Evolutionary conservation across 2,113 vertebrate genomes (phyloP).

Genomic region (Mirza zaza): DNA sequence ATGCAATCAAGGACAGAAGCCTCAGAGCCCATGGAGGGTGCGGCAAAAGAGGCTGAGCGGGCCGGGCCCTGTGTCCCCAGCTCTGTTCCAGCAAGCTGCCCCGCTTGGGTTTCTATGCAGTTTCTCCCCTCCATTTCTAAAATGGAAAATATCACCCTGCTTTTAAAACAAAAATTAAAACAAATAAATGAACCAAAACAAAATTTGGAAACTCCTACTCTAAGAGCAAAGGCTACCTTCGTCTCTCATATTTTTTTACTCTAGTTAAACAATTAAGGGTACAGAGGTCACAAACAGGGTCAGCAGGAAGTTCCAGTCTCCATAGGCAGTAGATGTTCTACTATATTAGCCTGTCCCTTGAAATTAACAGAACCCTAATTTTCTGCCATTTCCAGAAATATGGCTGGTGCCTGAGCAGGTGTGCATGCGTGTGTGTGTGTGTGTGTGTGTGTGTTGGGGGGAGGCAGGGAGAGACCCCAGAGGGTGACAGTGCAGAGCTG

Average conservation of each 20-base stretch:
- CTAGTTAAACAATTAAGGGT: not conserved
- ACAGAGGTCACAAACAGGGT: not conserved
- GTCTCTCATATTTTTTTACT: not conserved
- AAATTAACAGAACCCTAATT: not conserved
- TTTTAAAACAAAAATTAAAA: not conserved
- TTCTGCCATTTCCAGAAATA: not conserved
- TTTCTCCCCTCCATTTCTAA: not conserved
- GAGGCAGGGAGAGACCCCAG: accelerated
- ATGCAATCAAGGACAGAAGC: not conserved
- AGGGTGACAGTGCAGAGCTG: not conserved
- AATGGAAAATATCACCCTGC: not conserved
- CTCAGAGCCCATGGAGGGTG: not conserved
- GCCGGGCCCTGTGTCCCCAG: not conserved
- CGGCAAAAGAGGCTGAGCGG: too few species aligned
- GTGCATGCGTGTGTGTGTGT: too few species aligned
- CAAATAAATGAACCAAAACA: not conserved
- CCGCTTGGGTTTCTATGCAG: not conserved
- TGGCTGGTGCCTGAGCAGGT: too few species aligned
- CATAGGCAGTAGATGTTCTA: not conserved
- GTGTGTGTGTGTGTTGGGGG: too few species aligned
- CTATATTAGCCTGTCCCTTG: too few species aligned
- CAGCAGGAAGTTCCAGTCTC: not conserved
- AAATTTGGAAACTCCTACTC: not conserved
- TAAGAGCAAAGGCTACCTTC: not conserved
- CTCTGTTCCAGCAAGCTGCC: accelerated